A percentile compares a stretch with the other conserved stretches of the same genome.
These are phyloP conservation scores for Apistogramma diplotaenia DNA, from an alignment of 2,113 vertebrate genomes.

Conservation along the genomic window DNA sequence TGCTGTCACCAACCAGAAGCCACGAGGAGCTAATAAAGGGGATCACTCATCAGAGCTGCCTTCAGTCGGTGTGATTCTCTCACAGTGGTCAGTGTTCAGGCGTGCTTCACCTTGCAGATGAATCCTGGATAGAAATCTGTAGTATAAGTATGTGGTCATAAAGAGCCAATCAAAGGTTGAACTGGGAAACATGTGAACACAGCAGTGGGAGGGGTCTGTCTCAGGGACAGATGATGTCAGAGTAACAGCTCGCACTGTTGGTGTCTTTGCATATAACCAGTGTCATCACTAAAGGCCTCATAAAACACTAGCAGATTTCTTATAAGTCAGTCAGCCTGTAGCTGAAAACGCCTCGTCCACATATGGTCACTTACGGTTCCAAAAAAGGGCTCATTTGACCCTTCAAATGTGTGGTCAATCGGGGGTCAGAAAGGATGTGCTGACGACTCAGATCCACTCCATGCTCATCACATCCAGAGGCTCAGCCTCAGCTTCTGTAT, in stretches of 20 bases:
- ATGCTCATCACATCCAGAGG: not conserved
- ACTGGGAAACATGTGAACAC: too few species aligned
- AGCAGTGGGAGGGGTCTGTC: too few species aligned
- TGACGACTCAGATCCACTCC: not conserved
- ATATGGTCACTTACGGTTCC: too few species aligned
- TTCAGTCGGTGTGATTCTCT: not conserved
- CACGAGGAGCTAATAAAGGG: not conserved
- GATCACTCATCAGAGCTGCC: not conserved
- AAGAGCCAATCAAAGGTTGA: not conserved
- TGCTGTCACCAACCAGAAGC: not conserved
- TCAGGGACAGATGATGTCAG: not conserved
- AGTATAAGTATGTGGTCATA: not conserved
- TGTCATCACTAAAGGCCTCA: too few species aligned
- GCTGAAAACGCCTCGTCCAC: too few species aligned
- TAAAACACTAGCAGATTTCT: too few species aligned
- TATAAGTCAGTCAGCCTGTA: too few species aligned
- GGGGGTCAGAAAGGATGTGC: too few species aligned
- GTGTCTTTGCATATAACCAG: too few species aligned
- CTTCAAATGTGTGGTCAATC: too few species aligned
- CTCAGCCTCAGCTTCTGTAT: not conserved
- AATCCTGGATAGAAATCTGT: rapidly evolving
- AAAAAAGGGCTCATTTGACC: too few species aligned
- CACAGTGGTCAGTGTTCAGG: not conserved
- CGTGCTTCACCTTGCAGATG: not conserved
- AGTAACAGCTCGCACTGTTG: not conserved